Conservation (phyloP, 2,113 vertebrate genomes). For the Silurus asotus region DNA sequence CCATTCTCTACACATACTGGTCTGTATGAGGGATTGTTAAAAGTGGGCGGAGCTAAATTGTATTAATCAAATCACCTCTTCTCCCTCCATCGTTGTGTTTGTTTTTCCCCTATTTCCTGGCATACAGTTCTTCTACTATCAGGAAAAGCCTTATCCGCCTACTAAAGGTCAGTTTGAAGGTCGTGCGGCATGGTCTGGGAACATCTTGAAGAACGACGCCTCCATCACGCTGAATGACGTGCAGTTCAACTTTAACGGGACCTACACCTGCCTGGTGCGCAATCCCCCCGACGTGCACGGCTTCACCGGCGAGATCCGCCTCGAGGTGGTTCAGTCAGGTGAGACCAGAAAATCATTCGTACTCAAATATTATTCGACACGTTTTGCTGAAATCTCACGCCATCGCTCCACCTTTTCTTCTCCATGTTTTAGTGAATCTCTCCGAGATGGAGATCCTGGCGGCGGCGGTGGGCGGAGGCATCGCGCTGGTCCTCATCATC, state of each 20-base stretch:
- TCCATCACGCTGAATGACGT: slow-evolving; percentile 82
- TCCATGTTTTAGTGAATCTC: slow-evolving; percentile 67
- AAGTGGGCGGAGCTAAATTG: background rate
- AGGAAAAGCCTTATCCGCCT: slow-evolving; percentile 66
- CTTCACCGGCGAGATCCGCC: slow-evolving; percentile 72
- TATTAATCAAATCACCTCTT: background rate
- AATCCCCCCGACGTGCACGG: slow-evolving; percentile 87
- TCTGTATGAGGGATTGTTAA: background rate
- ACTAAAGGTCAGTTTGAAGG: slow-evolving; percentile 72
- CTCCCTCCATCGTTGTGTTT: background rate
- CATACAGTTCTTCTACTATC: slow-evolving; percentile 82
- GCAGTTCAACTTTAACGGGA: slow-evolving; percentile 85
- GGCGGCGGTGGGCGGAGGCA: slow-evolving; percentile 76
- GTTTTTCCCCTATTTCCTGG: background rate
- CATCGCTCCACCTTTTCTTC: background rate
- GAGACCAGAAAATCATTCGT: slow-evolving; percentile 15
- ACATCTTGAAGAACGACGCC: slow-evolving; percentile 69
- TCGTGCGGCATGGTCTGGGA: slow-evolving; percentile 83
- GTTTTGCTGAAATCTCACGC: background rate
- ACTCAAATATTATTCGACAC: no score
- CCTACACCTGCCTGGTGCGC: slow-evolving; percentile 84
- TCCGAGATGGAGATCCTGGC: slow-evolving; percentile 85
- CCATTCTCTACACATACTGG: background rate
- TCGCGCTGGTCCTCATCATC: slow-evolving; percentile 74
- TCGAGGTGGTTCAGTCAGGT: slow-evolving; percentile 78